These are phyloP conservation scores for Heliconius sara DNA, from an alignment of 2,888 invertebrate species.

Conservation along the genomic window DNA sequence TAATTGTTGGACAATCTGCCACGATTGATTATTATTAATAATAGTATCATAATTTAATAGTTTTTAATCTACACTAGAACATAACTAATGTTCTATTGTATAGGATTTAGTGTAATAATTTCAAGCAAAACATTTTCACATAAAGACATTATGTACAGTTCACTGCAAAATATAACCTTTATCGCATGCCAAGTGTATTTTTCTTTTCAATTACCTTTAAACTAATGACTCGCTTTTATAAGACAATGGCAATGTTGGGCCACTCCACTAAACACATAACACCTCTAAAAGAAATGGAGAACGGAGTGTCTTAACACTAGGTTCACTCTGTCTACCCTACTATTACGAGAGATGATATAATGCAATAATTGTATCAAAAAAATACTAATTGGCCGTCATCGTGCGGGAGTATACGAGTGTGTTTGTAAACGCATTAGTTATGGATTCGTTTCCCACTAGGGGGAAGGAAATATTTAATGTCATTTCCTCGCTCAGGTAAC, in stretches of 20 bases:
- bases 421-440: not conserved
- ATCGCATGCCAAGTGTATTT: conserved; percentile 49
- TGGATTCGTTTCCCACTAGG: not conserved
- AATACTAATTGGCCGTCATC: not conserved
- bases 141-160: conserved; percentile 48
- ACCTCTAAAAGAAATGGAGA: no score
- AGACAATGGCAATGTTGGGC: not conserved
- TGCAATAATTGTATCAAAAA: no score
- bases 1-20: no score
- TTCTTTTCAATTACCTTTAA: conserved; percentile 35
- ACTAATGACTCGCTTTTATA: no score
- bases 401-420: not conserved
- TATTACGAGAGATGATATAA: no score
- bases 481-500: no score
- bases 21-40: no score
- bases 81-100: no score
- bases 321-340: not conserved
- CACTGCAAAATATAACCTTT: conserved; percentile 53
- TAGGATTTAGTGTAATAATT: not conserved
- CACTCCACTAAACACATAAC: not conserved
- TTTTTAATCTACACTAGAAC: no score
- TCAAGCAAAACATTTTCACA: conserved; percentile 4
- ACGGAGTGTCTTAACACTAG: not conserved
- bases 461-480: not conserved
- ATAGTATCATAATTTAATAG: no score